Evolutionary conservation across 2,888 invertebrate genomes (phyloP), one percentile per base, ranked within the genome.

Genomic region (Microdon myrmicae): DNA sequence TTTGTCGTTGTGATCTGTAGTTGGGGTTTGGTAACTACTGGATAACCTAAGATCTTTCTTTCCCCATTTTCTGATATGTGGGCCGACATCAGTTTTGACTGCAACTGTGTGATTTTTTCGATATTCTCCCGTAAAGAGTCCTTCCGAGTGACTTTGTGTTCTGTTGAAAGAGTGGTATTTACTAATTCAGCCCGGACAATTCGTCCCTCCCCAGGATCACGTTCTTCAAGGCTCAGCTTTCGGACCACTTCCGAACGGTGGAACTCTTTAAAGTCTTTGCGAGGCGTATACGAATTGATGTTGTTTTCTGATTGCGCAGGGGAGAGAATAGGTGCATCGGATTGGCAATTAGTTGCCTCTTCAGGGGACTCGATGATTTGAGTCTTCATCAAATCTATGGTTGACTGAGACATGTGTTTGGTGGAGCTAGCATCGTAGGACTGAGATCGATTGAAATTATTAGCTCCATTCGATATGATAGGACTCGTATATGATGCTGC

Each of bases 41-140:
- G 60, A 39, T 68, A 56, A 7, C 69, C 68, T 54, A 69, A 41
- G 13, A 71, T 54, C 5, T 71, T 67, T 2, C 75, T 53, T 0
- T 71, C 70, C 12, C 41, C 45, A 20, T 58, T 66, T 3, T 78
- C 78, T 3, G 73, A 70, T 26, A 77, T 66, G 58, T 79, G 80
- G 8, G 79, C 75, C 10, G 80, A 79, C 80, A 80, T 79, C 19
- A 79, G 67, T 49, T 80, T 74, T 4, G 79, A 78, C 53, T 79
- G 79, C 28, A 79, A 61, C 41, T 80, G 79, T 1, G 80, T 80
- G 22, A 80, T 79, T 67, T 79, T 79, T 60, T 79, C 79, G 47
- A 79, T 79, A 44, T 79, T 79, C 38, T 79, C 80, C 10, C 80
- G 73, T 39, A 79, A 67, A 3, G 80, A 80, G 25, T 79, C 80